Conservation (phyloP, 1,140 invertebrate genomes). For the Leucophenga varia region DNA sequence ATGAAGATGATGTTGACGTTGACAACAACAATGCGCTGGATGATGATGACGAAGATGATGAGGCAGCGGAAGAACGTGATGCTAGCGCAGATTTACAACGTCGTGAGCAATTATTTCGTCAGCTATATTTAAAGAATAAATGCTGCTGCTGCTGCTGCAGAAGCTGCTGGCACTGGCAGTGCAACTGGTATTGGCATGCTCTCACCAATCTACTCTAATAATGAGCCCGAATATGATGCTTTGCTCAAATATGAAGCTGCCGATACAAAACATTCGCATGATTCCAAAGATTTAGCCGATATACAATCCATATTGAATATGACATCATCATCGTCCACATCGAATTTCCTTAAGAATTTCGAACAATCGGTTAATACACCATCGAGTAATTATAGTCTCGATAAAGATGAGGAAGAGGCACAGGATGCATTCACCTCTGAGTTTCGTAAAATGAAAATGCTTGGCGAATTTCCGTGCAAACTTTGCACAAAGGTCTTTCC, state of each 20-base stretch:
- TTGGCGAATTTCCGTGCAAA: conserved; percentile 85
- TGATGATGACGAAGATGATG: conserved; percentile 2
- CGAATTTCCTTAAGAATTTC: conserved; percentile 49
- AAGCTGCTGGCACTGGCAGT: no score
- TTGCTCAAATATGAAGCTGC: conserved; percentile 26
- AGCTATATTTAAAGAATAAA: conserved; percentile 75
- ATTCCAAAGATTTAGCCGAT: conserved; percentile 75
- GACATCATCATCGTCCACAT: conserved; percentile 62
- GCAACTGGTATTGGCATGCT: no score
- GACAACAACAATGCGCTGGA: conserved; percentile 15
- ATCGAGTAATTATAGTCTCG: conserved; percentile 48
- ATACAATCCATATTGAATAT: conserved; percentile 80
- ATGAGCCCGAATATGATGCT: conserved; percentile 21
- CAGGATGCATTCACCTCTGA: conserved; percentile 79
- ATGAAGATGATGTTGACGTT: conserved; percentile 1
- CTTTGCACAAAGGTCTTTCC: conserved; percentile 82
- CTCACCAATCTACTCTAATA: no score
- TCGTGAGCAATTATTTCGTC: conserved; percentile 77
- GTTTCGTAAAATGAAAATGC: conserved; percentile 80
- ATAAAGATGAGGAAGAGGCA: conserved; percentile 69
- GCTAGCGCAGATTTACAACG: conserved; percentile 42
- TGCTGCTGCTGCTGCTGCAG: conserved; percentile 4
- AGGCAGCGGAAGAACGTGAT: conserved; percentile 51
- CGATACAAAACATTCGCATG: conserved; percentile 21
- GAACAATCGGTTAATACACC: conserved; percentile 51